Evolutionary conservation across 2,797 vertebrate genomes (phyloP), one percentile per base, ranked within the genome.

Genomic region (Falco naumanni): DNA sequence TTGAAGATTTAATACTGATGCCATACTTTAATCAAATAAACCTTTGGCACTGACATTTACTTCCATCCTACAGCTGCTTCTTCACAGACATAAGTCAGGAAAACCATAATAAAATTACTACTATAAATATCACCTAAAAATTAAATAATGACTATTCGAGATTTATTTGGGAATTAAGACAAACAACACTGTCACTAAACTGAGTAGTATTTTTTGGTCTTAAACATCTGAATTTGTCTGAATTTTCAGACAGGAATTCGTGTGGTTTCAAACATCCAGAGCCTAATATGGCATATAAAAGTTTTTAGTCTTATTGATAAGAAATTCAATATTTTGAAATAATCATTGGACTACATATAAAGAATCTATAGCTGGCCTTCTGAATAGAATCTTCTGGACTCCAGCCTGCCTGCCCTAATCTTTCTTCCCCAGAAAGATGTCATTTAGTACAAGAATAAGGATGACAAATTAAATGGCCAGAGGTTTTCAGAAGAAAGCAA

Each of bases 21-120:
- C 66, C 63, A 94, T 28, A 89, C 74, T 83, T 90, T 95, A 96
- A 96, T 95, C 86, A 96, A 96, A 95, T 96, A 92, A 96, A 45
- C 25, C 33, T 95, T 91, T 79, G 60, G 64, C 22, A 83, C 70
- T 94, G 90, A 87, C 84, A 92, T 95, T 95, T 89, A 74, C 45
- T 89, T 88, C 81, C 54, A 80, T 60, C 15, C 54, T 66, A 76
- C 75, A 80, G 77, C 26, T 77, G 41, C 71, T 77, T 84, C 74
- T 72, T 92, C 33, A 41, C 16, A 93, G 60, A 92, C 28, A 83
- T 31, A 15, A 91, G 25, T 37, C 59, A 90, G 84, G 34, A 83
- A 91, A 91, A 56, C 5, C 37, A 60, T 74, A 85, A 90, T 56
- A 86, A 93, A 92, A 93, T 95, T 93, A 54, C 25, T 66, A 29